Evolutionary conservation across 1,140 invertebrate species (phyloP).

Genomic region (Cydia amplana): DNA sequence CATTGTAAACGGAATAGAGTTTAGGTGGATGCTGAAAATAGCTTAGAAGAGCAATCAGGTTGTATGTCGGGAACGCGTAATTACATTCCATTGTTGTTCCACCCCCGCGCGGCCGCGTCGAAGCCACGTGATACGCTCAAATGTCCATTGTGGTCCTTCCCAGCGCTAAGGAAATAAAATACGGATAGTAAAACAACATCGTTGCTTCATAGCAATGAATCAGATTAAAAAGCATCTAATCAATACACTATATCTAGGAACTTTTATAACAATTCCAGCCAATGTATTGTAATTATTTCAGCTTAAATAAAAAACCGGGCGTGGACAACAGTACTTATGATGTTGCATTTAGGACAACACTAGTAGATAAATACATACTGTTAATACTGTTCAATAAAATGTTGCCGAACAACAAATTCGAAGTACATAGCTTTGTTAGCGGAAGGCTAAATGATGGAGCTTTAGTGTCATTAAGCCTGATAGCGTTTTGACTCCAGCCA

Average conservation of each 20-base stretch:
- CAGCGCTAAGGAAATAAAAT: not conserved
- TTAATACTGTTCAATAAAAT: no score
- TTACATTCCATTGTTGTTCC: constrained; percentile 62
- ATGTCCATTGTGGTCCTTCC: constrained; percentile 27
- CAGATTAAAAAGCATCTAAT: not conserved
- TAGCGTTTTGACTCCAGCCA: constrained; percentile 14
- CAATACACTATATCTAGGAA: no score
- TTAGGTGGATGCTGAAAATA: constrained; percentile 33
- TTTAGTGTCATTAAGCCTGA: constrained; percentile 29
- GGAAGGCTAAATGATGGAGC: constrained; percentile 12
- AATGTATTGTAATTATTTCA: no score
- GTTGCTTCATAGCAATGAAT: no score
- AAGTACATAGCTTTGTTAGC: no score
- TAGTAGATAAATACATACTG: no score
- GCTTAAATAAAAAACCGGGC: no score
- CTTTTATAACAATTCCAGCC: not conserved
- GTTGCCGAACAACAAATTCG: no score
- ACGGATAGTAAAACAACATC: not conserved
- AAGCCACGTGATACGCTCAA: constrained; percentile 34
- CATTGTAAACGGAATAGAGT: constrained; percentile 26
- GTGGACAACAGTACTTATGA: no score
- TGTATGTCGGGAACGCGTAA: constrained; percentile 59
- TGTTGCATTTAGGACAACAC: no score
- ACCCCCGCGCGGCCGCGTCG: constrained; percentile 36
- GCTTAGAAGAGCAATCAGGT: constrained; percentile 45